Base-by-base conservation (phyloP, 1,140 invertebrate genomes). In the Melitaea cinxia region DNA sequence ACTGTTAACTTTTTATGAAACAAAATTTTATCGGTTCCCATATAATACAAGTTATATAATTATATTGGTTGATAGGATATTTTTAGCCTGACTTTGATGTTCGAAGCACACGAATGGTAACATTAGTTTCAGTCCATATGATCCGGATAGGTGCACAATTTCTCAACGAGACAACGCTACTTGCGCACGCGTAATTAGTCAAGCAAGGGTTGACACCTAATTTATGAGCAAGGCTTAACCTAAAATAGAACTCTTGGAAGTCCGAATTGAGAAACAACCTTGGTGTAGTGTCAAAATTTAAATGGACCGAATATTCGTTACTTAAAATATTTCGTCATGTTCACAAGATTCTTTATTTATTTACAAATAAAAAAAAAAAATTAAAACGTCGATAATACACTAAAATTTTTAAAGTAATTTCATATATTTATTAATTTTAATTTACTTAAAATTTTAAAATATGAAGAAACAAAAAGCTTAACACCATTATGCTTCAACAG, bases 111-210 rank as follows among this genome's bases (percentile, higher is more conserved):
- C n/a, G 19, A n/a, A 47, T 12, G 2, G 42, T 2, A 23, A 10
- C 15, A 47, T 47, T 47, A 47, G 19, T 47, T 47, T 23, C 9
- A 47, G 2, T 23, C 10, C 42, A 23, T 23, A 47, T 47, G 14
- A 42, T 42, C 50, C 19, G 52, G 63, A 65, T 61, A 35, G 55
- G 57, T 53, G 49, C 49, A 55, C 56, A 52, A 74, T 77, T 77
- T 72, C 74, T 77, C 72, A 77, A 72, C 68, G 72, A 74, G 56
- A 59, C 68, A 71, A 71, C 65, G 65, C 39, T 45, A 35, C 58
- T 62, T 64, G 70, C 63, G 24, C 61, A 59, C 61, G 26, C 49
- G 55, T 64, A 69, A 75, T 75, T 65, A 69, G 59, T 64, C 42
- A 62, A 57, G 52, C 15, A 33, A 75, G 73, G 73, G 70, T 54